These are phyloP conservation scores for Myodes glareolus DNA, from an alignment of 2,113 vertebrate genomes.

Conservation along the genomic window DNA sequence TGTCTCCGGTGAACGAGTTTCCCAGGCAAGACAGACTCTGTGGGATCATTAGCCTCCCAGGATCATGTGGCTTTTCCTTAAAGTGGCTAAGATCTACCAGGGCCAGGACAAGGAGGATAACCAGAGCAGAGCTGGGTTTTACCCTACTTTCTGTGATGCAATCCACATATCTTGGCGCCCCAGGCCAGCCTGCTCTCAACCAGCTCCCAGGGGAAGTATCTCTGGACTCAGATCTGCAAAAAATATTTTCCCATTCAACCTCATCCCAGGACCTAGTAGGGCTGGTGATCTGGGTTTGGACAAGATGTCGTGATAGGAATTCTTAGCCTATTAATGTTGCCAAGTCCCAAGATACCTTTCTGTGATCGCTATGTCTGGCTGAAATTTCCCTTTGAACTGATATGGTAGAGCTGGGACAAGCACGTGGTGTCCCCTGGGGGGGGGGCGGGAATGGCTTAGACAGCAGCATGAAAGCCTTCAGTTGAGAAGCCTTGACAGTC, in stretches of 20 bases:
- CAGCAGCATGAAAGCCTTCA: constrained; percentile 81
- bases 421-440: background rate
- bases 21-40: background rate
- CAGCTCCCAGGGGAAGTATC: background rate
- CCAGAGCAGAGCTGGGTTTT: background rate
- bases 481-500: constrained; percentile 86
- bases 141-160: background rate
- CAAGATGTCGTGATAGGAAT: constrained; percentile 60
- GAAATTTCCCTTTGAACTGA: constrained; percentile 77
- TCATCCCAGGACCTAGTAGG: background rate
- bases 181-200: background rate
- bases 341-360: constrained; percentile 59
- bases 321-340: constrained; percentile 57
- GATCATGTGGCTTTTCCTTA: background rate
- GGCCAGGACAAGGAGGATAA: background rate
- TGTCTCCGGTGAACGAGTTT: constrained; percentile 5
- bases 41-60: background rate
- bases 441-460: constrained; percentile 52
- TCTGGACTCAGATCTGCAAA: constrained; percentile 39
- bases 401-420: constrained; percentile 55
- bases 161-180: background rate
- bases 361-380: constrained; percentile 35
- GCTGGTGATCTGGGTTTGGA: constrained; percentile 37
- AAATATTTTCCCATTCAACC: background rate
- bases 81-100: constrained; percentile 31